Conservation (phyloP, 2,888 invertebrate species). For the Caenorhabditis sinica region DNA sequence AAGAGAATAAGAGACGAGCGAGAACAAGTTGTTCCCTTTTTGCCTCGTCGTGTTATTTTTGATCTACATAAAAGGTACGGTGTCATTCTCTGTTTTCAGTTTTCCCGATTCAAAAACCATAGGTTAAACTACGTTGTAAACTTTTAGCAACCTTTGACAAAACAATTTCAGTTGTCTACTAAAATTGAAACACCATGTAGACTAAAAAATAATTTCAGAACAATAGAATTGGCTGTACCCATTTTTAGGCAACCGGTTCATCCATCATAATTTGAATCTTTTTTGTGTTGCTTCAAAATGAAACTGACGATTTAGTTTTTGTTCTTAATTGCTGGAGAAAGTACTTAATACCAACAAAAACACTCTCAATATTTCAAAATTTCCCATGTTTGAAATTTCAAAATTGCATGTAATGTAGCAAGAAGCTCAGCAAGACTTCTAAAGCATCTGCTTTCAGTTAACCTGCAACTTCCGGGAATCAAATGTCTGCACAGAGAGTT, state of each 20-base stretch:
- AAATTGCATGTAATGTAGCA: background rate
- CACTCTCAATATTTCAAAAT: background rate
- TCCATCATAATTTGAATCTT: background rate
- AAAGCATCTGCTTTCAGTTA: slow-evolving; percentile 48
- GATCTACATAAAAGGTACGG: slow-evolving; percentile 12
- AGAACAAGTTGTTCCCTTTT: slow-evolving; percentile 18
- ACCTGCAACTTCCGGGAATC: slow-evolving; percentile 49
- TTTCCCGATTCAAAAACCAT: background rate
- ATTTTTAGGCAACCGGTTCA: background rate
- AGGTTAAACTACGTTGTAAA: too few species aligned
- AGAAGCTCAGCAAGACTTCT: background rate
- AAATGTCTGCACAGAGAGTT: slow-evolving; percentile 38
- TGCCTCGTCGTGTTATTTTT: background rate
- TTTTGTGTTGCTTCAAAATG: background rate
- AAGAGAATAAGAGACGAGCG: slow-evolving; percentile 6
- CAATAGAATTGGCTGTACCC: background rate
- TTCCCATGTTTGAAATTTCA: background rate
- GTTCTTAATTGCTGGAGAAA: background rate
- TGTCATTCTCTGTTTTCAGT: background rate
- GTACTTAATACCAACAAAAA: background rate
- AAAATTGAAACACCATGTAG: background rate
- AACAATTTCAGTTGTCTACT: slow-evolving; percentile 2
- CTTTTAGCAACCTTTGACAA: background rate
- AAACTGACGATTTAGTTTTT: background rate
- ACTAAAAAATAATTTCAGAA: background rate